phyloP scores from a whole-genome alignment of 1,140 invertebrate species.

The Propsilocerus akamusi region DNA sequence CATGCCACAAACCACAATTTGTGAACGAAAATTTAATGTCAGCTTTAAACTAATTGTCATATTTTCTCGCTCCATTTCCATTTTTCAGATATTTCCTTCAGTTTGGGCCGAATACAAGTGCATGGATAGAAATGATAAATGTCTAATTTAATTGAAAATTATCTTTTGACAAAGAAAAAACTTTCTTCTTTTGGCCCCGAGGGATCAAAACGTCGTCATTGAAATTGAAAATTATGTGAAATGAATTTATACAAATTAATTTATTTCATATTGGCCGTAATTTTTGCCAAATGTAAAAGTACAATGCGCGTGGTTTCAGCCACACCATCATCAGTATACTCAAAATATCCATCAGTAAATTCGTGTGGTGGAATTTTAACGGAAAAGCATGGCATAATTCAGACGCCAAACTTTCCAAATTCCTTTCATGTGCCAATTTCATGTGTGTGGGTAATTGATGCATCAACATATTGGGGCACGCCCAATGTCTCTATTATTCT shows the following conservation, averaged over 20 bases:
- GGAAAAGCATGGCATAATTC: conserved; percentile 42
- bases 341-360: not conserved
- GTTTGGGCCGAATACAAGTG: too few relatives aligned
- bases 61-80: too few relatives aligned
- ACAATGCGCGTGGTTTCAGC: not conserved
- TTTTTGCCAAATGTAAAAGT: conserved; percentile 3
- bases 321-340: not conserved
- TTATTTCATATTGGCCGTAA: not conserved
- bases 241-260: conserved; percentile 4
- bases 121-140: too few relatives aligned
- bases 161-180: too few relatives aligned
- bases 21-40: too few relatives aligned
- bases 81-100: too few relatives aligned
- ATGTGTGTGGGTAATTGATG: conserved; percentile 74
- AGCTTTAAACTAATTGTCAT: too few relatives aligned
- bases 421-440: conserved; percentile 59
- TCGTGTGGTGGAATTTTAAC: conserved; percentile 41
- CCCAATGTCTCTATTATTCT: conserved; percentile 49
- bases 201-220: too few relatives aligned
- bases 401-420: conserved; percentile 66
- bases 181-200: too few relatives aligned
- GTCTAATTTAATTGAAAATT: too few relatives aligned
- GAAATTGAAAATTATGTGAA: too few relatives aligned
- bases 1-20: too few relatives aligned
- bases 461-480: conserved; percentile 22